Conservation (phyloP, 2,113 vertebrate species). For the Cacatua alba region DNA sequence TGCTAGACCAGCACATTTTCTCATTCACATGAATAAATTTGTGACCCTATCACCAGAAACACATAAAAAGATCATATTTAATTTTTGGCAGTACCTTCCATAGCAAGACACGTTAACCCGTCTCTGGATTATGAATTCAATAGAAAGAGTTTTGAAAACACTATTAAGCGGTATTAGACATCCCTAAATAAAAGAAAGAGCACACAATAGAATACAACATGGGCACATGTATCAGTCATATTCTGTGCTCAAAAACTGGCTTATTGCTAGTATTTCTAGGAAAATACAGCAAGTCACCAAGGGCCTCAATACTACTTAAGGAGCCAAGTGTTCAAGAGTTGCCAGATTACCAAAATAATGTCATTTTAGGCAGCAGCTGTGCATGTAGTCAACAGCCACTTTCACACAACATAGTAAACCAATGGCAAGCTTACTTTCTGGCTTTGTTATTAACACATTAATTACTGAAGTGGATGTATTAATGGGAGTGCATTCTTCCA, state of each 20-base stretch:
- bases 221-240: not conserved
- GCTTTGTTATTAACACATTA: constrained; percentile 33
- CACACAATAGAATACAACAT: not conserved
- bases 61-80: not conserved
- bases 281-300: not conserved
- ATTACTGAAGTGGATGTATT: not conserved
- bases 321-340: constrained; percentile 29
- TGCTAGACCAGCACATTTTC: not conserved
- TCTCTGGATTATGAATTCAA: not conserved
- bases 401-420: constrained; percentile 29
- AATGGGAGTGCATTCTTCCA: not conserved
- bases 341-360: constrained; percentile 33
- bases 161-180: constrained; percentile 2
- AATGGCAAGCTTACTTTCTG: not conserved
- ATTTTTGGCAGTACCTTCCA: not conserved
- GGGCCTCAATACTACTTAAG: constrained; percentile 21
- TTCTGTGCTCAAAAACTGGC: not conserved
- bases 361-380: constrained; percentile 41
- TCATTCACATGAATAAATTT: not conserved
- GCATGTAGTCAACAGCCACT: constrained; percentile 7
- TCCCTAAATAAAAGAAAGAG: constrained; percentile 8
- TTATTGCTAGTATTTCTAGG: constrained; percentile 18
- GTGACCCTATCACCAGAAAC: not conserved
- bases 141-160: not conserved
- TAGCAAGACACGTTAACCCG: not conserved